Conservation (phyloP, 2,113 vertebrate species). For the Setophaga coronata region DNA sequence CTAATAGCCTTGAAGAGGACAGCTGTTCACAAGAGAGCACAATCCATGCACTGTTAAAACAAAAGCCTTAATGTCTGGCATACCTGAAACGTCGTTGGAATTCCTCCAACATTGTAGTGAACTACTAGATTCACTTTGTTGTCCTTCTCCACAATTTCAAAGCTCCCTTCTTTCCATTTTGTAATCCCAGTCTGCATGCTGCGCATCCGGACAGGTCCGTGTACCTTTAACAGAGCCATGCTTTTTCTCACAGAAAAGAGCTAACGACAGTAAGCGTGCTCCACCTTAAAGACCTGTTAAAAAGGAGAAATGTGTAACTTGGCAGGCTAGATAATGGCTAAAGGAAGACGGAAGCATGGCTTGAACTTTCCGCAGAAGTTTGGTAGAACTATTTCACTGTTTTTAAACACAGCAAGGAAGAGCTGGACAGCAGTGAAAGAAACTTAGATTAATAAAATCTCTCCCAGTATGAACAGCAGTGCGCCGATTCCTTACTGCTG, state of each 20-base stretch:
- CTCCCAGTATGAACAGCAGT: not conserved
- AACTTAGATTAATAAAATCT: not conserved
- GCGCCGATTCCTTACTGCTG: rapidly evolving
- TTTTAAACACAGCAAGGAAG: not conserved
- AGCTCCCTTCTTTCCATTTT: slow-evolving; percentile 93
- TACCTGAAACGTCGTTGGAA: slow-evolving; percentile 90
- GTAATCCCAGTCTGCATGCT: slow-evolving; percentile 89
- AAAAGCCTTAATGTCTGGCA: slow-evolving; percentile 35
- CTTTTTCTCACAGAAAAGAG: slow-evolving; percentile 36
- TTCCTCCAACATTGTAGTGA: slow-evolving; percentile 88
- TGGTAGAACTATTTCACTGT: rapidly evolving
- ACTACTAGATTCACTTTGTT: slow-evolving; percentile 89
- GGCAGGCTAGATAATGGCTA: not conserved
- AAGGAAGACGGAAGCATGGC: not conserved
- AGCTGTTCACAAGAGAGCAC: slow-evolving; percentile 26
- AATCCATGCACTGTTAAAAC: slow-evolving; percentile 29
- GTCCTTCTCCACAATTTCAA: slow-evolving; percentile 96
- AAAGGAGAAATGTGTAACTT: not conserved
- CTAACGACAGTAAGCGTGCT: not conserved
- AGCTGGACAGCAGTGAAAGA: rapidly evolving
- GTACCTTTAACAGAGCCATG: slow-evolving; percentile 85
- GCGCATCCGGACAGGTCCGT: slow-evolving; percentile 85
- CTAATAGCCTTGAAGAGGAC: slow-evolving; percentile 38
- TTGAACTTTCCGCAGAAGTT: not conserved
- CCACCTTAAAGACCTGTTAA: slow-evolving; percentile 42